Conservation (phyloP, 2,797 vertebrate species). For the Chaetophractus vellerosus region DNA sequence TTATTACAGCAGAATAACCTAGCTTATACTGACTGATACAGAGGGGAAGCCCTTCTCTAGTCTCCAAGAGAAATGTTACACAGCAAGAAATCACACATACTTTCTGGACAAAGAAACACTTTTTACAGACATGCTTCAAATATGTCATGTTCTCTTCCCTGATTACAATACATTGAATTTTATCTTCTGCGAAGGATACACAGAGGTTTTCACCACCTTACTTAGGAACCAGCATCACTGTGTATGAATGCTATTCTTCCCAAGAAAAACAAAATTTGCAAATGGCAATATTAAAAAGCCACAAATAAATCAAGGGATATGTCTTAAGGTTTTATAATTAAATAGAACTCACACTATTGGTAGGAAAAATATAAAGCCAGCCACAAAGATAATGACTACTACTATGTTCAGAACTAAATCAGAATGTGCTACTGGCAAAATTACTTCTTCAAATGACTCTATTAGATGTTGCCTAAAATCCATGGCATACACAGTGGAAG, state of each 20-base stretch:
- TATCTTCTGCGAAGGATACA: not conserved
- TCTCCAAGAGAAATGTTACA: conserved; percentile 7
- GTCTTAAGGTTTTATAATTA: not conserved
- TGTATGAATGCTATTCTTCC: not conserved
- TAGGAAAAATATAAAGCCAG: conserved; percentile 11
- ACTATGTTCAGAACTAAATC: conserved; percentile 11
- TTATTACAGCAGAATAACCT: not conserved
- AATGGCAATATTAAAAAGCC: not conserved
- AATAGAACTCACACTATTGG: not conserved
- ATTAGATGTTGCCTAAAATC: not conserved
- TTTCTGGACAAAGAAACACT: not conserved
- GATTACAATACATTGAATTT: not conserved
- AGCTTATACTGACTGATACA: not conserved
- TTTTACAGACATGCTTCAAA: conserved; percentile 16
- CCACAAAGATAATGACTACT: not conserved
- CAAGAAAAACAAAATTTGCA: not conserved
- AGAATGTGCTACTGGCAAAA: conserved; percentile 2
- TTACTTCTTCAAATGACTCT: not conserved
- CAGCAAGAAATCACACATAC: not conserved
- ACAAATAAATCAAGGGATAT: not conserved
- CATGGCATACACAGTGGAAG: not conserved
- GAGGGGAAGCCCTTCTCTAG: not conserved
- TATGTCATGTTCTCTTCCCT: not conserved
- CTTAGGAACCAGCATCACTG: not conserved
- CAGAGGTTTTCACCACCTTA: not conserved